These are phyloP conservation scores for Andricus grossulariae DNA, from an alignment of 1,140 invertebrate genomes.

Conservation along the genomic window DNA sequence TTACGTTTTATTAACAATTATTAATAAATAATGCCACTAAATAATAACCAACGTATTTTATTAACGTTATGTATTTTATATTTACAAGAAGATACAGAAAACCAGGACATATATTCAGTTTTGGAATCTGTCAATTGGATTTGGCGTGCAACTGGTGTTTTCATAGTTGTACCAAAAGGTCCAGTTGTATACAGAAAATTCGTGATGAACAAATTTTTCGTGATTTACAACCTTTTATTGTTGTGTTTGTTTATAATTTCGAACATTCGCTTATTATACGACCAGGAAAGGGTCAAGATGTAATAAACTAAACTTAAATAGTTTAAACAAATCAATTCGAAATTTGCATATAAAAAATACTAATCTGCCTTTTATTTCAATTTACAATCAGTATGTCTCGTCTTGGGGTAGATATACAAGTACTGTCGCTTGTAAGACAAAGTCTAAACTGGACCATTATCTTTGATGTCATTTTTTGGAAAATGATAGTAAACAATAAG, in stretches of 20 bases:
- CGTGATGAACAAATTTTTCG: neutral
- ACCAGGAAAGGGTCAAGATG: neutral
- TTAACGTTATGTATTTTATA: no score
- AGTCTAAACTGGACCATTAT: neutral
- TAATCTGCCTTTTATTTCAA: neutral
- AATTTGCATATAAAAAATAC: neutral
- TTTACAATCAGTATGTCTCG: neutral
- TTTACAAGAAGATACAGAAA: neutral
- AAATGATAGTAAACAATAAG: neutral
- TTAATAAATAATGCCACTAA: no score
- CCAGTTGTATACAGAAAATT: neutral
- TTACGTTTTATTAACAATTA: no score
- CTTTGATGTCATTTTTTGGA: slow-evolving; percentile 19
- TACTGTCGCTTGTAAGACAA: neutral
- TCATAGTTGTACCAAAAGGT: slow-evolving; percentile 1
- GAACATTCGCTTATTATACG: neutral
- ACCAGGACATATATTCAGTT: neutral
- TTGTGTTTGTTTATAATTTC: neutral
- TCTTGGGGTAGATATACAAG: neutral
- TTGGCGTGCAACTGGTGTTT: neutral
- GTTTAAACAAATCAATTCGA: neutral
- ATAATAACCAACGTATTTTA: no score
- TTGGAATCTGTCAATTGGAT: neutral
- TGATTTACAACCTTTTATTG: neutral
- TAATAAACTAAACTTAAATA: neutral